Conservation (phyloP, 2,888 invertebrate species). For the Platycheirus albimanus region DNA sequence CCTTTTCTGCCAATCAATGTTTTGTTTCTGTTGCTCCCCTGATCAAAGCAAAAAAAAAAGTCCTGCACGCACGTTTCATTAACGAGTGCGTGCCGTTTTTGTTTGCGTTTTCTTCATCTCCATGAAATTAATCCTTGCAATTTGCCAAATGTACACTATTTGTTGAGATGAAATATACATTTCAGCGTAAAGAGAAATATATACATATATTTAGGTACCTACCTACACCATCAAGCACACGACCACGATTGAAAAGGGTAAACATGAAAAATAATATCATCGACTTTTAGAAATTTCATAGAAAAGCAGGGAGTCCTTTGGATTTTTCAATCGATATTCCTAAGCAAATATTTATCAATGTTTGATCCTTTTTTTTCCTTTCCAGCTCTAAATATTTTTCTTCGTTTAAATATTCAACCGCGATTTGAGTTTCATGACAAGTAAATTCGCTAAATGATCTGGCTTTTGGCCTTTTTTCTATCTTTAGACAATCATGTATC, state of each 20-base stretch:
- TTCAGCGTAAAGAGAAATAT: slow-evolving; percentile 19
- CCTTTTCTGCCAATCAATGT: slow-evolving; percentile 28
- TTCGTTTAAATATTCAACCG: slow-evolving; percentile 14
- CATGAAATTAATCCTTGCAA: slow-evolving; percentile 66
- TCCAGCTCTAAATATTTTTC: slow-evolving; percentile 3
- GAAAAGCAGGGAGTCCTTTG: slow-evolving; percentile 45
- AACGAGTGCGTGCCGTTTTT: slow-evolving; percentile 62
- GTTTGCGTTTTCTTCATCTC: slow-evolving; percentile 50
- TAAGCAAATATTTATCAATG: slow-evolving; percentile 57
- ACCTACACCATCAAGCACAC: neutral
- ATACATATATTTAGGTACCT: too few species aligned
- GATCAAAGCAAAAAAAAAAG: slow-evolving; percentile 34
- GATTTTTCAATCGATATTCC: slow-evolving; percentile 53
- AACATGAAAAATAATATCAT: slow-evolving; percentile 13
- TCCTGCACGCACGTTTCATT: slow-evolving; percentile 65
- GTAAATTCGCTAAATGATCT: slow-evolving; percentile 22
- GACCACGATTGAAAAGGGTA: slow-evolving; percentile 2
- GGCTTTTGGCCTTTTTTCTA: slow-evolving; percentile 29
- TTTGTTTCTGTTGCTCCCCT: neutral
- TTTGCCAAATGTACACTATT: slow-evolving; percentile 52
- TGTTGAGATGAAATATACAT: slow-evolving; percentile 50
- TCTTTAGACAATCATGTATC: neutral
- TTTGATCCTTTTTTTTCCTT: slow-evolving; percentile 39
- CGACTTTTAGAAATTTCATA: neutral
- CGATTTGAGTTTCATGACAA: slow-evolving; percentile 1